Base-by-base conservation (phyloP, 2,113 vertebrate genomes). In the Cardinalis cardinalis region DNA sequence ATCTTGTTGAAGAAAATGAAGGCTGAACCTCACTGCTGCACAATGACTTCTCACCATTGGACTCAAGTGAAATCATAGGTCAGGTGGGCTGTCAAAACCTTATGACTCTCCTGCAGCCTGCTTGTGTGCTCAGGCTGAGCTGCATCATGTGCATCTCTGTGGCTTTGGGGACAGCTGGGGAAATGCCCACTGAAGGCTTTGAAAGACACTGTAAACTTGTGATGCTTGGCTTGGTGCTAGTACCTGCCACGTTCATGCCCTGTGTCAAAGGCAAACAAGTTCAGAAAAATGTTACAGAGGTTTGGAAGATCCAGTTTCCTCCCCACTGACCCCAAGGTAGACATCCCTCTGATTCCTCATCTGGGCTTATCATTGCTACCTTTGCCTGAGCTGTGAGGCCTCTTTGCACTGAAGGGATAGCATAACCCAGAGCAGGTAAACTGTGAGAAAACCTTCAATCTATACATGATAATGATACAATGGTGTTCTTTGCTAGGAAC, bases 71-170 rank as follows among this genome's bases (percentile, higher is more conserved):
- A 86, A 48, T 51, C 36, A 12, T 18, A 36, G 63, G 15, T 48
- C 13, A 58, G 41, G 7, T 51, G 52, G 34, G 34, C 2, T 46
- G 34, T 53, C 51, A 58, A 79, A 5, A 38, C 32, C 19, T 77
- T 20, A 29, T 41, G 4, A 4, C 10, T 38, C 41, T 80, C 19
- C 36, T 84, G 34, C 7, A 10, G 24, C 13, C 60, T 29, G 14
- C 25, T 41, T 8, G 26, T 32, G 49, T 15, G 1, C 63, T 69
- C 64, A 87, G n/a, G 12, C 36, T 32, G 24, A 44, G 25, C 38
- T 28, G 19, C 38, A 18, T 56, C 15, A 0, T 5, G 12, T n/a
- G 11, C 23, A 3, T 43, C 52, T 49, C 55, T 31, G 1, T 31
- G 41, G 18, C 84, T 40, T 16, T 36, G 61, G 40, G 28, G 26